A percentile compares a stretch with the other conserved stretches of the same genome.
These are phyloP conservation scores for Drosophila planitibia DNA, from an alignment of 2,888 invertebrate genomes.

Conservation along the genomic window DNA sequence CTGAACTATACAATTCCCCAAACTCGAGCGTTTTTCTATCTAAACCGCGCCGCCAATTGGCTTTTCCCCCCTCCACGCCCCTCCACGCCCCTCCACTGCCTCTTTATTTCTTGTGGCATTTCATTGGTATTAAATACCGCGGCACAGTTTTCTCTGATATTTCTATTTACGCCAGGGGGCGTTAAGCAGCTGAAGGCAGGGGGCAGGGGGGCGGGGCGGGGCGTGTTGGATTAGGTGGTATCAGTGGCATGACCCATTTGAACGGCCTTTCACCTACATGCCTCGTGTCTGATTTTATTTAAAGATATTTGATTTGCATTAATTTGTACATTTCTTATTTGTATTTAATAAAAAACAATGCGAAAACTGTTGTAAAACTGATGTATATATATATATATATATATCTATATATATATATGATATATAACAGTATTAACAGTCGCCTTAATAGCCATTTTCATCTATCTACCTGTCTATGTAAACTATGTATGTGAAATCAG, in stretches of 20 bases:
- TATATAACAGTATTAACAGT: no score
- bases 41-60: constrained; percentile 49
- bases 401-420: no score
- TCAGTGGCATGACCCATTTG: constrained; percentile 2
- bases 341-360: not conserved
- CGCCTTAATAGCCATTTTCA: no score
- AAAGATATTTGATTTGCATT: not conserved
- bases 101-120: constrained; percentile 49
- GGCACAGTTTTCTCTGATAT: constrained; percentile 46
- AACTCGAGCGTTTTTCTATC: constrained; percentile 19
- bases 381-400: no score
- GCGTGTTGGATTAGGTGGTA: not conserved
- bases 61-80: not conserved
- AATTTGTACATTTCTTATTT: not conserved
- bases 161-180: not conserved
- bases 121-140: constrained; percentile 67
- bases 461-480: no score
- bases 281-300: not conserved
- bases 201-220: not conserved
- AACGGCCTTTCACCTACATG: not conserved
- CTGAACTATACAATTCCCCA: constrained; percentile 31
- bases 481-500: not conserved
- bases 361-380: not conserved
- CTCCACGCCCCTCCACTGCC: not conserved
- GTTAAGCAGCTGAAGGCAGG: not conserved